Base-by-base conservation (phyloP, 2,888 invertebrate genomes). In the Lamellibrachia satsuma region DNA sequence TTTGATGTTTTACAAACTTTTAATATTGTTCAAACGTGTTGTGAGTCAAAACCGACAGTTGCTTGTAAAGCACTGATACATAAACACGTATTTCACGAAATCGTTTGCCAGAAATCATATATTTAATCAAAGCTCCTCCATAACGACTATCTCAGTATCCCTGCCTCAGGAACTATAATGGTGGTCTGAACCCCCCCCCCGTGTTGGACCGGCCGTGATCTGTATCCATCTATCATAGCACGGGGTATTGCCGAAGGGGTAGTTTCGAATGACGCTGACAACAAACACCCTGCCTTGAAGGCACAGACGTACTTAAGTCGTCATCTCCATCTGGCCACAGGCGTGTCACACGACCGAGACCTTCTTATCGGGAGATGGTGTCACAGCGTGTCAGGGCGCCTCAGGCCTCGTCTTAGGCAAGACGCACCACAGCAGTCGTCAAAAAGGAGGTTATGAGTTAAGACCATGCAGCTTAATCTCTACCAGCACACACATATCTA, bases 271-370 rank as follows among this genome's bases (percentile, higher is more conserved):
- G 75, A 75, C 75, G 22, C 75, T n/a, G 75, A 75, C 75, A 75
- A 22, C 75, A 75, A 75, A 75, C 75, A 75, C 75, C 75, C n/a
- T 75, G 75, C 75, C 75, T 22, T n/a, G 22, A 22, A n/a, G 75
- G 75, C 75, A 75, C 75, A 75, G 75, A 75, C 75, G 75, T 75
- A 75, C 75, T 75, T 75, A 75, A 75, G 22, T 22, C 75, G 75
- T 75, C 75, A 75, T 22, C 75, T n/a, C 3, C 75, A 15, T 22
- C 15, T 75, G 3, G 75, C 75, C n/a, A 39, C 39, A 39, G 22
- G 75, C 22, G 3, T 75, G 75, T 75, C 22, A 22, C 75, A 22
- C 75, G 75, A n/a, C 39, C 39, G 39, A 39, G 39, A 39, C 39
- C 39, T 39, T 39, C 75, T 75, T 75, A 75, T 75, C 75, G 75